These are phyloP conservation scores for Phaethon lepturus DNA, from an alignment of 2,113 vertebrate species.

Conservation along the genomic window DNA sequence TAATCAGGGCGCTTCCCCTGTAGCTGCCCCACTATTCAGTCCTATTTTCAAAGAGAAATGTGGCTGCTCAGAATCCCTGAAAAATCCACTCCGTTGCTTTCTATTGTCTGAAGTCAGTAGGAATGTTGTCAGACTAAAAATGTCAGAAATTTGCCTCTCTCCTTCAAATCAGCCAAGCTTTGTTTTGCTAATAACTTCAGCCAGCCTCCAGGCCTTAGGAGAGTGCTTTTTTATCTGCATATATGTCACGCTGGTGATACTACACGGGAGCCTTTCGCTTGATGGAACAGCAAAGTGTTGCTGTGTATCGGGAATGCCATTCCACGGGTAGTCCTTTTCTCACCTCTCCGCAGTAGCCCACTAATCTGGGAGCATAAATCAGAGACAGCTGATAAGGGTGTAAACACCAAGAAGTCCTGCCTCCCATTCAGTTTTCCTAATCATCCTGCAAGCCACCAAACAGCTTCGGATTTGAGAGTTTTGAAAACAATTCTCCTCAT, in stretches of 20 bases:
- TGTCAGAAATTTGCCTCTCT: neutral
- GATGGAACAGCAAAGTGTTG: neutral
- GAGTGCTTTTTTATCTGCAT: neutral
- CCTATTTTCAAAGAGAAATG: neutral
- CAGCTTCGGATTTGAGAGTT: neutral
- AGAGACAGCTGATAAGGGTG: neutral
- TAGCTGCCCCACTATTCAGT: neutral
- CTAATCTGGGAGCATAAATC: neutral
- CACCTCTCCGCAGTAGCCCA: neutral
- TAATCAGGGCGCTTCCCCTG: neutral
- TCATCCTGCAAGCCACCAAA: neutral
- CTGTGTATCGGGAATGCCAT: neutral
- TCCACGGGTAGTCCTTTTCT: neutral
- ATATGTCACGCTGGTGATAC: neutral
- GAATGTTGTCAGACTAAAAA: neutral
- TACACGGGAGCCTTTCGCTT: neutral
- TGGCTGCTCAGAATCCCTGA: neutral
- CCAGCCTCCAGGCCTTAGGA: neutral
- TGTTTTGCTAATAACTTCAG: neutral
- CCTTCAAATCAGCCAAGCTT: neutral
- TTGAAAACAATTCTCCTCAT: neutral
- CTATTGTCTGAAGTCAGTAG: neutral
- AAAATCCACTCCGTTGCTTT: neutral
- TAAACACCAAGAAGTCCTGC: neutral
- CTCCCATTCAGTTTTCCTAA: neutral